These are phyloP conservation scores for Cantharis nigra DNA, from an alignment of 2,888 invertebrate species.

Conservation along the genomic window DNA sequence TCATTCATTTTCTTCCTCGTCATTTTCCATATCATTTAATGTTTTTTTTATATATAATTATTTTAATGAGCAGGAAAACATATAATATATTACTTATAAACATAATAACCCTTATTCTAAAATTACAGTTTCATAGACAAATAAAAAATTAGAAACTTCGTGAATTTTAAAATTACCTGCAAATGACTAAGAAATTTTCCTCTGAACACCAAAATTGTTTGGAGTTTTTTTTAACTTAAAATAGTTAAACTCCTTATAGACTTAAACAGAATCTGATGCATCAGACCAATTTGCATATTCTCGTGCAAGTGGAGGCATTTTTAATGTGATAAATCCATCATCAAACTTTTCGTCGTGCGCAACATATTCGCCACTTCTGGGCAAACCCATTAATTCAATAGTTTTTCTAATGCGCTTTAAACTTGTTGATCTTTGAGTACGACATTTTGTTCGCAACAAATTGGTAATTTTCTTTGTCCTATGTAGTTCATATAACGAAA, in stretches of 20 bases:
- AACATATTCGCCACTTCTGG: constrained; percentile 11
- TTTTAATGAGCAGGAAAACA: too few species aligned
- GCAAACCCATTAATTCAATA: background rate
- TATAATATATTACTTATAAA: too few species aligned
- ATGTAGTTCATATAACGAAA: constrained; percentile 6
- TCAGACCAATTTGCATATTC: background rate
- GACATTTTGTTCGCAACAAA: constrained; percentile 10
- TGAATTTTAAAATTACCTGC: too few species aligned
- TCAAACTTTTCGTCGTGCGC: constrained; percentile 14
- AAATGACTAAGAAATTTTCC: too few species aligned
- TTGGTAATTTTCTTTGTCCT: constrained; percentile 23
- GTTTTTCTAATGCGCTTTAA: background rate
- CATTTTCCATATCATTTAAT: too few species aligned
- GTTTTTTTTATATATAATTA: too few species aligned
- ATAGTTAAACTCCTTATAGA: background rate
- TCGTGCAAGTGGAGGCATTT: constrained; percentile 9
- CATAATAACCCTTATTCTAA: too few species aligned
- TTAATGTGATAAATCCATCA: constrained; percentile 26
- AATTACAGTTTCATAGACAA: too few species aligned
- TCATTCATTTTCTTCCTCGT: too few species aligned
- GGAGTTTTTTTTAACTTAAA: background rate
- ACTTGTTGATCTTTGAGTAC: background rate
- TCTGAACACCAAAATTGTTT: background rate
- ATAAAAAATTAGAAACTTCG: too few species aligned
- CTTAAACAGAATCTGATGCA: background rate